These are phyloP conservation scores for Bombus fervidus DNA, from an alignment of 1,140 invertebrate species.

Conservation along the genomic window DNA sequence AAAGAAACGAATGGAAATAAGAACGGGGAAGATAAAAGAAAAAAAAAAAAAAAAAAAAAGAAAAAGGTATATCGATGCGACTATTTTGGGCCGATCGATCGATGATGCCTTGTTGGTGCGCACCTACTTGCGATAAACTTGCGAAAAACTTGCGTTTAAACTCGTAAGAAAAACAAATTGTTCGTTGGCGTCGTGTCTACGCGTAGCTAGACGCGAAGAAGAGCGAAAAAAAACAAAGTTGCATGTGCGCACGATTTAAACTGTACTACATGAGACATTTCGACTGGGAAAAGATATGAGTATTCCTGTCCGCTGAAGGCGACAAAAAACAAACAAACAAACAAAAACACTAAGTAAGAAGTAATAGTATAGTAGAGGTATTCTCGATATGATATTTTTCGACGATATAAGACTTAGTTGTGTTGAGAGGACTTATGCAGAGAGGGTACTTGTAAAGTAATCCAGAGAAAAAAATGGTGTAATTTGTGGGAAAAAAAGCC, in stretches of 20 bases:
- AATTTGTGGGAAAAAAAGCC: slow-evolving; percentile 20
- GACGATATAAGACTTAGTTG: slow-evolving; percentile 77
- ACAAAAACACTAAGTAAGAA: slow-evolving; percentile 69
- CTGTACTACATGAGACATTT: slow-evolving; percentile 69
- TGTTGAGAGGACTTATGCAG: slow-evolving; percentile 47
- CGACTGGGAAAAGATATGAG: slow-evolving; percentile 74
- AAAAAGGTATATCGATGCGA: slow-evolving; percentile 43
- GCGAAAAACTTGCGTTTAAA: slow-evolving; percentile 53
- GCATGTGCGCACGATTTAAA: slow-evolving; percentile 37
- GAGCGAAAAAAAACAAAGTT: not conserved
- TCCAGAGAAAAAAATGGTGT: slow-evolving; percentile 51
- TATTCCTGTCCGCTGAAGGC: slow-evolving; percentile 77
- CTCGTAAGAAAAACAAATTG: slow-evolving; percentile 53
- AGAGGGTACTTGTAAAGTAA: slow-evolving; percentile 75
- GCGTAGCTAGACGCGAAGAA: slow-evolving; percentile 41
- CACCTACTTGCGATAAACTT: slow-evolving; percentile 58
- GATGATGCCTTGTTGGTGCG: slow-evolving; percentile 64
- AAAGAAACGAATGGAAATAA: not conserved
- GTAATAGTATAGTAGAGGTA: slow-evolving; percentile 77
- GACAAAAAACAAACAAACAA: slow-evolving; percentile 22
- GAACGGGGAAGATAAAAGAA: not conserved
- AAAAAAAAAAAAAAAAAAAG: not conserved
- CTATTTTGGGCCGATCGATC: slow-evolving; percentile 51
- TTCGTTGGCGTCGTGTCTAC: slow-evolving; percentile 18
- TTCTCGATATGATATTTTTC: slow-evolving; percentile 78